Conservation (phyloP, 2,888 invertebrate genomes). For the Pachymerium ferrugineum region DNA sequence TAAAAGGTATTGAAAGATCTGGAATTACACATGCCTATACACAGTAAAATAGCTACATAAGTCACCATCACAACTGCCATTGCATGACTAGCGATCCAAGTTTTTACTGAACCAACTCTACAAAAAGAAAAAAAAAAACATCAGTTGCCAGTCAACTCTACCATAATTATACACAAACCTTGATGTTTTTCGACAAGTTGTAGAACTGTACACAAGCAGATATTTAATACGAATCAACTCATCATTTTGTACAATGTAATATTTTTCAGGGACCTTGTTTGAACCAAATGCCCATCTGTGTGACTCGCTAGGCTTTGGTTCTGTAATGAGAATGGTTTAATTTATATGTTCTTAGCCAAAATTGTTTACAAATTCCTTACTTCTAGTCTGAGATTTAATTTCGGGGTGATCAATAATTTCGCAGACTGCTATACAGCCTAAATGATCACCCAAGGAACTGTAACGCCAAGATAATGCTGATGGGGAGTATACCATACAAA, state of each 20-base stretch:
- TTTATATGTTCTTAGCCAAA: not conserved
- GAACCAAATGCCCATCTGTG: conserved; percentile 37
- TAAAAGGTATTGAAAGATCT: not conserved
- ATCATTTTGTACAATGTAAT: conserved; percentile 69
- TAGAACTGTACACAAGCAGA: conserved; percentile 59
- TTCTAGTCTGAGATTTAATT: conserved; percentile 48
- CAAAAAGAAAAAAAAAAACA: not conserved
- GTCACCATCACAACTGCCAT: not conserved
- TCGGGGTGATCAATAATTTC: conserved; percentile 69
- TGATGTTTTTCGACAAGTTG: not conserved
- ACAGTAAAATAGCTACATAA: not conserved
- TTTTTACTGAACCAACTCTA: not conserved
- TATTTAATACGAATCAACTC: conserved; percentile 69
- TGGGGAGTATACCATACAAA: conserved; percentile 66
- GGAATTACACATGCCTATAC: not conserved
- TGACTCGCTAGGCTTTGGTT: not conserved
- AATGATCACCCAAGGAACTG: conserved; percentile 66
- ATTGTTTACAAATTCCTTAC: not conserved
- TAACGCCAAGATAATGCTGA: conserved; percentile 66
- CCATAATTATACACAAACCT: too few species aligned
- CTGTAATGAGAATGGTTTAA: not conserved
- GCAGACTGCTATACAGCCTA: conserved; percentile 72
- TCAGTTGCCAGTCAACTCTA: too few species aligned
- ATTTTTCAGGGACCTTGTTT: conserved; percentile 57
- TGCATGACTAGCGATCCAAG: not conserved